Percentiles rank a stretch among this genome's conserved stretches.
Conservation (phyloP, 2,113 vertebrate genomes). For the Chelonoidis abingdonii region DNA sequence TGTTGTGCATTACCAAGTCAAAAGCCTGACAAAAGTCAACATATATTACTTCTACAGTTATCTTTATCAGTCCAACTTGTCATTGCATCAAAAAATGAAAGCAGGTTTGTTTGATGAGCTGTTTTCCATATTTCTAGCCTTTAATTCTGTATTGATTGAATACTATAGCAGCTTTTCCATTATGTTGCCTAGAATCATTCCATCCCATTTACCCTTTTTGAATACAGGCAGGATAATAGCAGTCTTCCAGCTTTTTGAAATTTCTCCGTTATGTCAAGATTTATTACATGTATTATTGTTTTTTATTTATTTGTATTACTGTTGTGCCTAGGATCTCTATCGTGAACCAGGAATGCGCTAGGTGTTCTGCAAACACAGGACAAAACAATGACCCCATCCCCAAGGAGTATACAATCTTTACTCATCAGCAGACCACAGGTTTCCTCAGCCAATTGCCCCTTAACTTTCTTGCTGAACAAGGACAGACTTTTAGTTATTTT, state of each 20-base stretch:
- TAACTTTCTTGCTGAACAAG: neutral
- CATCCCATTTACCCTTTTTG: neutral
- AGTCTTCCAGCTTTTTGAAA: neutral
- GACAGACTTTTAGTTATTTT: neutral
- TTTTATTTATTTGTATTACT: neutral
- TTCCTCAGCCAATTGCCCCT: neutral
- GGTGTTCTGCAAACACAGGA: no score
- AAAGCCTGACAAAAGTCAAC: conserved; percentile 40
- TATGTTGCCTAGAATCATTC: conserved; percentile 8
- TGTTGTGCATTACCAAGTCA: conserved; percentile 40
- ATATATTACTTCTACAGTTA: neutral
- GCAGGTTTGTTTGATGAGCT: conserved; percentile 21
- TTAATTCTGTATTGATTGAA: conserved; percentile 48
- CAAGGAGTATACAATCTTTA: no score
- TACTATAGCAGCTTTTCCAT: neutral
- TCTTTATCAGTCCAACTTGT: conserved; percentile 23
- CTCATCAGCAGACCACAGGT: no score
- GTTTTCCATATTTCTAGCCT: conserved; percentile 3
- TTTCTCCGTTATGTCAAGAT: neutral
- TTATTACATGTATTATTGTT: neutral
- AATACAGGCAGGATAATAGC: neutral
- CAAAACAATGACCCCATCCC: no score
- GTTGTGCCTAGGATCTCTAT: neutral
- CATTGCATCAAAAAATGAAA: conserved; percentile 28
- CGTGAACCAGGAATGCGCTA: neutral